phyloP scores from a whole-genome alignment of 2,113 vertebrate genomes.

The Nematolebias whitei region DNA sequence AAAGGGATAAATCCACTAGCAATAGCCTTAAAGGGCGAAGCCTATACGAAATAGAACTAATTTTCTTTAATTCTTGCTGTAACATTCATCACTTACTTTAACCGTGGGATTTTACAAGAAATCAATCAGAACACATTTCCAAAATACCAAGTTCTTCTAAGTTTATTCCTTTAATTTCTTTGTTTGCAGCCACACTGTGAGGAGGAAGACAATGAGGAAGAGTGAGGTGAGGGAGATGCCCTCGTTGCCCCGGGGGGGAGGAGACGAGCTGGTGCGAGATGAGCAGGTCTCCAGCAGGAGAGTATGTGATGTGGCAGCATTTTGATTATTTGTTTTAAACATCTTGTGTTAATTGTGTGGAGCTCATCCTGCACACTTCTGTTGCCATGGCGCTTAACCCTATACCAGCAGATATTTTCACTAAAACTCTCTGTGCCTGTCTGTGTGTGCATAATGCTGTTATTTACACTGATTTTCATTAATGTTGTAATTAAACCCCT shows the following conservation, averaged over 20 bases:
- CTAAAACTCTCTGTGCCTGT: slow-evolving; percentile 21
- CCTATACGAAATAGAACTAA: too few relatives aligned
- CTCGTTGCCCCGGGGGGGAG: slow-evolving; percentile 83
- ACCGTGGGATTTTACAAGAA: neutral
- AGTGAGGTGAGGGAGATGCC: slow-evolving; percentile 92
- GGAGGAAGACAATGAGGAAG: slow-evolving; percentile 91
- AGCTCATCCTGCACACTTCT: slow-evolving; percentile 22
- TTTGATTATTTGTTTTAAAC: neutral
- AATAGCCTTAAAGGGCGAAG: too few relatives aligned
- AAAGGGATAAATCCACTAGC: too few relatives aligned
- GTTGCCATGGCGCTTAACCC: slow-evolving; percentile 46
- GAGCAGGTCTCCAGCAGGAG: slow-evolving; percentile 92
- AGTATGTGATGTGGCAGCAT: slow-evolving; percentile 75
- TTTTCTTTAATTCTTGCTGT: neutral
- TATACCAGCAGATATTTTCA: slow-evolving; percentile 21
- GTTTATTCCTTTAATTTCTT: neutral
- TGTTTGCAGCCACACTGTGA: slow-evolving; percentile 87
- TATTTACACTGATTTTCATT: slow-evolving; percentile 13
- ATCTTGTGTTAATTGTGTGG: slow-evolving; percentile 5
- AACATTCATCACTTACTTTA: neutral
- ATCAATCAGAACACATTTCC: neutral
- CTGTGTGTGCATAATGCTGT: slow-evolving; percentile 19
- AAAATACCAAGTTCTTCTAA: neutral
- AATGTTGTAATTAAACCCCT: slow-evolving; percentile 25
- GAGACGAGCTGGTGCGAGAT: slow-evolving; percentile 86